Conservation (phyloP, 2,888 invertebrate genomes). For the Xestoiulus laeticollis region DNA sequence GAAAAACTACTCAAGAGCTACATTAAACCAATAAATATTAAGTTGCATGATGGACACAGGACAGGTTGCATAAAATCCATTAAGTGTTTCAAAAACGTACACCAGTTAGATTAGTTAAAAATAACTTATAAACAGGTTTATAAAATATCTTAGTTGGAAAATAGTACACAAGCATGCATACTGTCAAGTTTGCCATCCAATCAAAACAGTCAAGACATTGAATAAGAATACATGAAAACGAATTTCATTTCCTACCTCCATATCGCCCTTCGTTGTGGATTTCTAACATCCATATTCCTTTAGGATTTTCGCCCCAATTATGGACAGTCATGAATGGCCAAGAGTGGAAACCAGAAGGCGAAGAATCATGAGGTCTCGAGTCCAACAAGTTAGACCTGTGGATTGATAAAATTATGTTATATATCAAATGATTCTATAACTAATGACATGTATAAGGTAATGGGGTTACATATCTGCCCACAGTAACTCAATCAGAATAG, state of each 20-base stretch:
- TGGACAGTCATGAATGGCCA: constrained; percentile 99
- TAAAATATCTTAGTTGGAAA: no score
- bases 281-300: constrained; percentile 94
- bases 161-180: neutral
- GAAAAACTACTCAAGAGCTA: no score
- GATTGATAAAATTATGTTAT: neutral
- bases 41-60: no score
- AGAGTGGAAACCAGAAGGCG: constrained; percentile 89
- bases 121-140: neutral
- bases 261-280: constrained; percentile 93
- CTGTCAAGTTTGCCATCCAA: neutral
- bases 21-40: no score
- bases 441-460: no score
- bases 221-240: neutral
- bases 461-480: no score
- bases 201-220: neutral
- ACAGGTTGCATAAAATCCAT: neutral
- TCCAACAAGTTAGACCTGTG: constrained; percentile 85
- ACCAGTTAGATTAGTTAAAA: neutral
- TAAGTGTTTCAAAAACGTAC: neutral
- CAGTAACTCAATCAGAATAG: no score
- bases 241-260: constrained; percentile 73
- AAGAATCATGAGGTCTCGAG: constrained; percentile 87
- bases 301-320: constrained; percentile 96
- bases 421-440: no score